Evolutionary conservation across 1,140 invertebrate species (phyloP).

Genomic region (Lordiphosa stackelbergi): DNA sequence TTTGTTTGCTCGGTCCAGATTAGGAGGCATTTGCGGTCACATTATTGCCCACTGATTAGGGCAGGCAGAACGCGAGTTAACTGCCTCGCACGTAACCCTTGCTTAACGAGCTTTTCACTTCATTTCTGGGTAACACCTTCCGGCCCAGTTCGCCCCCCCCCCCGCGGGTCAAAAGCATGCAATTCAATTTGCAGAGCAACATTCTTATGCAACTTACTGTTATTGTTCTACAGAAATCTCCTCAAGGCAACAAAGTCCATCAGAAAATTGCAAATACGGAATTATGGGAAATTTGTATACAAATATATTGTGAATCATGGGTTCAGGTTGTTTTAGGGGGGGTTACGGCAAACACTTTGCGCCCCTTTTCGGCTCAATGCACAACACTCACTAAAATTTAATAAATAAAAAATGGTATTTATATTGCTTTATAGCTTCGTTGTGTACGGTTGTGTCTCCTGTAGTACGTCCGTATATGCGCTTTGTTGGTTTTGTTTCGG

Average conservation of each 20-base stretch:
- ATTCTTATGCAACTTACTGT: conserved; percentile 64
- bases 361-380: conserved; percentile 64
- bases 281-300: conserved; percentile 40
- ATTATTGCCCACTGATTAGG: conserved; percentile 75
- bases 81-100: conserved; percentile 63
- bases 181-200: conserved; percentile 57
- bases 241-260: conserved; percentile 54
- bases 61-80: conserved; percentile 51
- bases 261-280: conserved; percentile 52
- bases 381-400: conserved; percentile 73
- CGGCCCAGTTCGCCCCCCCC: conserved; percentile 4
- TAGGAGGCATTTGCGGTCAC: conserved; percentile 73
- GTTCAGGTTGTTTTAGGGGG: conserved; percentile 20
- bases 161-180: conserved; percentile 12
- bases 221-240: conserved; percentile 11
- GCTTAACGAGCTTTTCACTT: conserved; percentile 68
- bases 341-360: conserved; percentile 36
- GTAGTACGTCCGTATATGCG: conserved; percentile 31
- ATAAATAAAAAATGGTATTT: conserved; percentile 74
- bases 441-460: conserved; percentile 16
- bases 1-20: conserved; percentile 63
- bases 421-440: conserved; percentile 66
- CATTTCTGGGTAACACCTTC: conserved; percentile 29
- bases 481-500: conserved; percentile 65
- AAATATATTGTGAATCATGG: conserved; percentile 14